Base-by-base conservation (phyloP, 2,113 vertebrate species). In the Pitta sordida region DNA sequence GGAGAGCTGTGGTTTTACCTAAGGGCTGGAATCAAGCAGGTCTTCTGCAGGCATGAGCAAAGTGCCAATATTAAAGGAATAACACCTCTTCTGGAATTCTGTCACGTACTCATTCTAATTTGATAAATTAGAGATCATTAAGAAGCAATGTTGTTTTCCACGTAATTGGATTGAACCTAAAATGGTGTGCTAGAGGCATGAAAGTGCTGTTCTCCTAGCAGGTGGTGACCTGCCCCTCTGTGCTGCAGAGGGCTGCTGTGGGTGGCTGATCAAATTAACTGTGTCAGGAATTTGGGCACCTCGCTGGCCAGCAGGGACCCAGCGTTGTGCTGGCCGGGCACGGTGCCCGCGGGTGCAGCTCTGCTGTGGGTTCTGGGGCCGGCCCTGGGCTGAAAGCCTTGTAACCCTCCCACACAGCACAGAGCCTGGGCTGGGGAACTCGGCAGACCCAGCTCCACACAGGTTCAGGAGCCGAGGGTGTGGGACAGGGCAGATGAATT, bases 111-210 rank as follows among this genome's bases (percentile, higher is more conserved):
- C 41, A 30, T 90, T 93, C 49, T 65, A 51, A 91, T 87, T 62
- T 85, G 62, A 56, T 96, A 93, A 94, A 93, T 86, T 73, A 30
- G 53, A 48, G 26, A 46, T 86, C 59, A 80, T 87, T 90, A 88
- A 36, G 71, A 34, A 91, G 67, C 6, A 1, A 9, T 34, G 43
- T 20, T 67, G 63, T 63, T 92, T 74, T 88, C 36, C 56, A 43
- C 32, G 5, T 51, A 46, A 62, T 55, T 37, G 76, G 37, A 20
- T 51, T 86, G 80, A 39, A 27, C 37, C 14, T 18, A 32, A 85
- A 68, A 18, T 3, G 5, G 62, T 76, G 69, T 52, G 49, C 81
- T 85, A 34, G 60, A 79, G 75, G 70, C 36, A 10, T 10, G 23
- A 21, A 58, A 65, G 18, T 2, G 14, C 85, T 80, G 70, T 37